Evolutionary conservation across 2,113 vertebrate genomes (phyloP).

Genomic region (Plestiodon gilberti): DNA sequence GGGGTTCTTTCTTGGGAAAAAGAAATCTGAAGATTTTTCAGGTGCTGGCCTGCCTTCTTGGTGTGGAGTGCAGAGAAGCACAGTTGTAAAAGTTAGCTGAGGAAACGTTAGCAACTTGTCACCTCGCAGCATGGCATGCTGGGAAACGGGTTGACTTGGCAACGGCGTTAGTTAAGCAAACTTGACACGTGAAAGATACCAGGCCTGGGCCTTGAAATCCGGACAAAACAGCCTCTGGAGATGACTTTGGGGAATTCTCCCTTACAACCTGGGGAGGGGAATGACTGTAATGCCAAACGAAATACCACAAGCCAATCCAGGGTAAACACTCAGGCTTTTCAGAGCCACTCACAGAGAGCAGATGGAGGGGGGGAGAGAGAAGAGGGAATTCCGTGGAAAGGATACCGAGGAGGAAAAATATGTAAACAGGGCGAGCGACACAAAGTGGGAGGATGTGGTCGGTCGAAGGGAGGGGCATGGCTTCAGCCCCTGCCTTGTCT

Average conservation of each 20-base stretch:
- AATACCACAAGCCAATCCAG: neutral
- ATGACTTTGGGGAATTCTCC: conserved; percentile 14
- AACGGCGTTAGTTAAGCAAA: neutral
- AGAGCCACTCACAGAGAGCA: conserved; percentile 1
- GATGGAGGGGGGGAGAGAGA: neutral
- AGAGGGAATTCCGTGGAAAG: neutral
- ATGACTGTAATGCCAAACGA: neutral
- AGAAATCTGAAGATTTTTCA: neutral
- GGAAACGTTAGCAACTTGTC: conserved; percentile 15
- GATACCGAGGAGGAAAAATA: fast-evolving
- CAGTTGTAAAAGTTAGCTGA: neutral
- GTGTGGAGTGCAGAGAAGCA: neutral
- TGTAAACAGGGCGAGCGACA: conserved; percentile 17
- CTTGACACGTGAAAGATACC: neutral
- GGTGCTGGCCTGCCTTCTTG: neutral
- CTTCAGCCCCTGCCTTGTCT: neutral
- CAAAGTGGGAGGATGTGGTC: neutral
- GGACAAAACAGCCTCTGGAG: neutral
- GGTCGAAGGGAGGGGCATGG: neutral
- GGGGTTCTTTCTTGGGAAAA: neutral
- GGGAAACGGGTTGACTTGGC: neutral
- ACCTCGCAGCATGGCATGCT: conserved; percentile 1
- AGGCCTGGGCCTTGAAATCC: conserved; percentile 3
- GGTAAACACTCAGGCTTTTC: conserved; percentile 24
- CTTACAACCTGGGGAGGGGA: neutral